Evolutionary conservation across 2,888 invertebrate species (phyloP), one percentile per base, ranked within the genome.

Genomic region (Tenthredo distinguenda): DNA sequence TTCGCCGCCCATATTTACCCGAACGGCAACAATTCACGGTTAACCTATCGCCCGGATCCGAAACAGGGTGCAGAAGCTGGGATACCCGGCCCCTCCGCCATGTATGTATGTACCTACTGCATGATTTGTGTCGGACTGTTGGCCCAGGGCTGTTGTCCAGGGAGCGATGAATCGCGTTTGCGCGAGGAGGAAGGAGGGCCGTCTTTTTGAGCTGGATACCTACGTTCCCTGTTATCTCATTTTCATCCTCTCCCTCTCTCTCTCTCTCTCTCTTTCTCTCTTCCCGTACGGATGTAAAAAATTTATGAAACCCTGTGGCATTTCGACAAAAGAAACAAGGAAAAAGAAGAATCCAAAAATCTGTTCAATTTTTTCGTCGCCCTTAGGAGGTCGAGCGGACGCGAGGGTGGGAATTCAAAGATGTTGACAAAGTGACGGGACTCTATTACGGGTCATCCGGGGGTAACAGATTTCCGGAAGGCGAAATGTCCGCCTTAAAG

Each of bases 81-180:
- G 21, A 76, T 47, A 43, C 18, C 21, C 15, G 15, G 37, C 26
- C 40, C 21, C 15, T 72, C 37, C 43, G n/a, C 12, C 10, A n/a
- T 68, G 68, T 68, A 62, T 62, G 62, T 62, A 65, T 26, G 12
- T 65, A 65, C 26, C 12, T 65, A 34, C 68, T 68, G 31, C 47
- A 77, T 77, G 77, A 77, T 77, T 77, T 77, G 77, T 77, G 77
- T 77, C 77, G 31, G 50, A 74, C 74, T 74, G 21, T 74, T 74
- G 21, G 12, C 21, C 74, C 43, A 43, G 43, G 74, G 40, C 55
- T n/a, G 55, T 26, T 55, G 26, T 34, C 50, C 77, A 31, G 55
- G 77, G 50, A 77, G 55, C 77, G 18, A 77, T 55, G 77, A 77
- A 77, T 77, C 50, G 21, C 50, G 55, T 50, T 26, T 21, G 21